phyloP scores from a whole-genome alignment of 2,888 invertebrate species.

The Muschampia plurimacula region DNA sequence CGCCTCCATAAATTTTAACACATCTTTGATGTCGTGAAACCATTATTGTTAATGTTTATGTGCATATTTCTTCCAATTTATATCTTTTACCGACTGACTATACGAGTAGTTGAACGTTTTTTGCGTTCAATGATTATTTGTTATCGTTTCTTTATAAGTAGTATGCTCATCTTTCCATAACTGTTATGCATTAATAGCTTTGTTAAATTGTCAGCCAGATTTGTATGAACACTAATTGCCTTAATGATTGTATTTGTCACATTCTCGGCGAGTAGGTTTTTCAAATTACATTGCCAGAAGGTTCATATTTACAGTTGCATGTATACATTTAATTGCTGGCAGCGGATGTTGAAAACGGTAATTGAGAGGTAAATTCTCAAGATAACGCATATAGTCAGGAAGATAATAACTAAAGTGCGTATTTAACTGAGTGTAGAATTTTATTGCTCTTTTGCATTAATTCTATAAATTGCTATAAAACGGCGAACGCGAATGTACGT shows the following conservation, averaged over 20 bases:
- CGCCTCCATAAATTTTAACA: constrained; percentile 40
- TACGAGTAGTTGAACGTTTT: not conserved
- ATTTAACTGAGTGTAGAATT: constrained; percentile 42
- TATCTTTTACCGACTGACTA: not conserved
- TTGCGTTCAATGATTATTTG: not conserved
- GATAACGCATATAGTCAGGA: constrained; percentile 65
- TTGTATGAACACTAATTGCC: constrained; percentile 78
- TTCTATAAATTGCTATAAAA: constrained; percentile 31
- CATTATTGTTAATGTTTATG: not conserved
- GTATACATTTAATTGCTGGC: constrained; percentile 77
- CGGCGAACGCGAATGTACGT: constrained; percentile 53
- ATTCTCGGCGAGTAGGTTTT: constrained; percentile 76
- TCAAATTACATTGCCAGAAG: constrained; percentile 73
- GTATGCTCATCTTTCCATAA: constrained; percentile 32
- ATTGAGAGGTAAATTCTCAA: constrained; percentile 75
- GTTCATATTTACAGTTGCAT: constrained; percentile 81
- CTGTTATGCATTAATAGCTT: constrained; percentile 63
- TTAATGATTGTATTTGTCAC: constrained; percentile 79
- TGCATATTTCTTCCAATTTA: not conserved
- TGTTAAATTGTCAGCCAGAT: constrained; percentile 68
- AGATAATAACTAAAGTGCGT: constrained; percentile 45
- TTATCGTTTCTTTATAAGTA: not conserved
- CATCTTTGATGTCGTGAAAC: not conserved
- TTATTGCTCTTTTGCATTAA: constrained; percentile 33
- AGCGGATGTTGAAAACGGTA: constrained; percentile 79